Base-by-base conservation (phyloP, 2,797 vertebrate genomes). In the Artibeus lituratus region DNA sequence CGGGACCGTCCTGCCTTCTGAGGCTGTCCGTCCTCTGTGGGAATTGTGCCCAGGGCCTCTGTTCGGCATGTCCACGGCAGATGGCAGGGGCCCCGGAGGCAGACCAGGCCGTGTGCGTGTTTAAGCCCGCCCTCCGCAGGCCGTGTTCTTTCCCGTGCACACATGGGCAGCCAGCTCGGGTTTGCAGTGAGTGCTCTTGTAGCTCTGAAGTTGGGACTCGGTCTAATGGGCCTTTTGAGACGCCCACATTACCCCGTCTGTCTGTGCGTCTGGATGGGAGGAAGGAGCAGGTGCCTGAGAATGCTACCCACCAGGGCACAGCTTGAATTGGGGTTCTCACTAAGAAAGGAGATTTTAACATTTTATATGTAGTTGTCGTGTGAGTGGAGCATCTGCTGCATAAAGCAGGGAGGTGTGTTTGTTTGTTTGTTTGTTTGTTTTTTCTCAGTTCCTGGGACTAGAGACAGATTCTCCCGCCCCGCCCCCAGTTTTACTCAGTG, bases 41-140 rank as follows among this genome's bases (percentile, higher is more conserved):
- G 47, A 22, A 1, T 12, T n/a, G 86, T 53, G 26, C 76, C 19
- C 2, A 7, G 26, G 11, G 11, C n/a, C 81, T 77, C 32, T 32
- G 1, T 35, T 65, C 26, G 29, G 77, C 78, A 6, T 0, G 0
- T 39, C 2, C 1, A 0, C n/a, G 14, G n/a, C 37, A 26, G 24
- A 3, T 93, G 76, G 24, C 44, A 73, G 55, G 42, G 39, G 39
- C 47, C 44, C 15, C 2, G 8, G 29, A 59, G 53, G 9, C 0
- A 29, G 74, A 11, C 10, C 21, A 26, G 70, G 11, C 26, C 1
- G 2, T 5, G 32, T 0, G 12, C 2, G 0, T 24, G 9, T 24
- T 10, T 39, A 19, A 24, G n/a, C 55, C 22, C 12, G 8, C 19
- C 10, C 81, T 69, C 8, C 47, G 29, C 39, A 47, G 49, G 53